Percentiles rank a stretch among this genome's conserved stretches.
These are phyloP conservation scores for Gallinago nigripennis DNA, from an alignment of 2,797 vertebrate genomes.

Conservation along the genomic window DNA sequence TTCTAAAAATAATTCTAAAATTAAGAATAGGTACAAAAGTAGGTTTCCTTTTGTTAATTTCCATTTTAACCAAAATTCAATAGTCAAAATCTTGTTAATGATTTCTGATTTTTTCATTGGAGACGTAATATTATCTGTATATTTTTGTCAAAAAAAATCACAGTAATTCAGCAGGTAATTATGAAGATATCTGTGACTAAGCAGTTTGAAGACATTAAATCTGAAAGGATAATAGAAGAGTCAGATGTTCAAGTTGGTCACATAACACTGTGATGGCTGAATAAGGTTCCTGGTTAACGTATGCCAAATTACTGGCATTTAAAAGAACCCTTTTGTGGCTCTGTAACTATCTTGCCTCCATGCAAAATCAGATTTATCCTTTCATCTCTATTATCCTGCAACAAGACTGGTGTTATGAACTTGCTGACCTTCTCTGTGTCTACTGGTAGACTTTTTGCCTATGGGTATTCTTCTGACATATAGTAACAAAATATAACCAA, in stretches of 20 bases:
- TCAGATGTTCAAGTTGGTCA: neutral
- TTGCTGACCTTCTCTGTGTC: neutral
- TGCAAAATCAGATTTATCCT: neutral
- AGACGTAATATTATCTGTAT: neutral
- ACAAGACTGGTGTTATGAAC: neutral
- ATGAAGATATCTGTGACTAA: neutral
- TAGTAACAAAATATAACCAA: slow-evolving; percentile 2
- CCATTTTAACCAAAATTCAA: neutral
- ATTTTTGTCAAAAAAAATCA: neutral
- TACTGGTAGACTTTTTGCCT: neutral
- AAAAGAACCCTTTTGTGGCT: neutral
- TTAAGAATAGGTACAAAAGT: neutral
- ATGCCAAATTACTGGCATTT: neutral
- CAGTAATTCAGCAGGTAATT: neutral
- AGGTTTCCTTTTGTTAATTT: neutral
- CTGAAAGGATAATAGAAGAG: neutral
- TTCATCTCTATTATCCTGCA: neutral
- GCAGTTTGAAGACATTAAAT: neutral
- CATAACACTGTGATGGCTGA: neutral
- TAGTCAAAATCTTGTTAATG: neutral
- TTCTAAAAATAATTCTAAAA: neutral
- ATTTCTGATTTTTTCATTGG: neutral
- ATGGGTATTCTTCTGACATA: slow-evolving; percentile 29
- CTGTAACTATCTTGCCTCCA: neutral
- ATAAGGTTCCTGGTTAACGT: neutral